phyloP scores from a whole-genome alignment of 2,888 invertebrate species.

The Drosophila neotestacea region DNA sequence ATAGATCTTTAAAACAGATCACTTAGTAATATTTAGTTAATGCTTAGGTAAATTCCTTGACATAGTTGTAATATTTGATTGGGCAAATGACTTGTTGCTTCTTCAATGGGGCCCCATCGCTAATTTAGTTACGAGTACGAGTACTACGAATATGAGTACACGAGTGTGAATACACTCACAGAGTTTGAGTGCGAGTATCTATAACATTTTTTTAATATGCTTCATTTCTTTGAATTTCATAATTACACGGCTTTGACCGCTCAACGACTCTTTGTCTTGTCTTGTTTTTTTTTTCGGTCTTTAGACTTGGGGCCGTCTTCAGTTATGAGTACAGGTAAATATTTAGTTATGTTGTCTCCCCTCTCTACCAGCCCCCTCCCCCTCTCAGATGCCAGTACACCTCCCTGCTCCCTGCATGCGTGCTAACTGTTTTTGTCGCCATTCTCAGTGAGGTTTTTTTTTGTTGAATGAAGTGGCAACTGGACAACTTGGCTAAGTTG shows the following conservation, averaged over 20 bases:
- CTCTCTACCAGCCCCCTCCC: not conserved
- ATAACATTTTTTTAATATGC: constrained; percentile 64
- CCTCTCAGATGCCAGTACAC: not conserved
- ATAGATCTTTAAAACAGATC: too few species aligned
- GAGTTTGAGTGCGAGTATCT: constrained; percentile 35
- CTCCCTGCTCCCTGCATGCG: constrained; percentile 6
- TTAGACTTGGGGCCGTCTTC: constrained; percentile 43
- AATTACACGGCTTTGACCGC: constrained; percentile 80
- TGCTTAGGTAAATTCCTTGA: not conserved
- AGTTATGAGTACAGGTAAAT: constrained; percentile 50
- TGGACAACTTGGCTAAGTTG: constrained; percentile 37
- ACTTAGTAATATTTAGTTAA: too few species aligned
- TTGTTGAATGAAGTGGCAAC: constrained; percentile 74
- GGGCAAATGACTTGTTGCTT: constrained; percentile 1
- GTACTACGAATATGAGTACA: not conserved
- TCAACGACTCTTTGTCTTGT: constrained; percentile 59
- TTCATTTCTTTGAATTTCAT: constrained; percentile 79
- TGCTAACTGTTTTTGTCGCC: constrained; percentile 62
- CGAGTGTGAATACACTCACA: not conserved
- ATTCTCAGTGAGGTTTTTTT: constrained; percentile 44
- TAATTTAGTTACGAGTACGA: constrained; percentile 11
- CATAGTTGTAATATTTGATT: constrained; percentile 4
- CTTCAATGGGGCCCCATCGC: not conserved
- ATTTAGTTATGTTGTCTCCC: constrained; percentile 34
- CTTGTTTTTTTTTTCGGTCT: constrained; percentile 3